Evolutionary conservation across 2,888 invertebrate genomes (phyloP).

Genomic region (Meiosimyza platycephala): DNA sequence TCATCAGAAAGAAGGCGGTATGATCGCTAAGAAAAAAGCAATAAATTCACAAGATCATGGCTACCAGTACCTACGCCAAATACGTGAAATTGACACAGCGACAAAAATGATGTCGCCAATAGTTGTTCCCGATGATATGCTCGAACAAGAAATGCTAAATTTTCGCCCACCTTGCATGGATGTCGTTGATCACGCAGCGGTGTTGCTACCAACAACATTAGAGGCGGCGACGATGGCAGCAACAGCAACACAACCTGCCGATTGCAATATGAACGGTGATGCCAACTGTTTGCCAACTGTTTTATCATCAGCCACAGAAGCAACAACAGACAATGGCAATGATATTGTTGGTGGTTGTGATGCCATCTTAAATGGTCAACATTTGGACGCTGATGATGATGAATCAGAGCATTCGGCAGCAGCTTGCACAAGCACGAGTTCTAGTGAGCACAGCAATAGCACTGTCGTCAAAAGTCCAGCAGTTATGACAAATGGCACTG

Average conservation of each 20-base stretch:
- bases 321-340: conserved; percentile 53
- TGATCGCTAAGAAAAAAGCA: conserved; percentile 50
- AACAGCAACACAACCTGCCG: conserved; percentile 39
- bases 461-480: conserved; percentile 60
- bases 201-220: conserved; percentile 44
- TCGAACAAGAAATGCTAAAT: conserved; percentile 51
- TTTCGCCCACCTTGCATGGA: conserved; percentile 53
- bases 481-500: conserved; percentile 21
- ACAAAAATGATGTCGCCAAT: conserved; percentile 64
- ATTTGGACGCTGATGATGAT: conserved; percentile 57
- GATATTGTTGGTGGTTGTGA: background rate
- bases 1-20: conserved; percentile 41
- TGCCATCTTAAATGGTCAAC: background rate
- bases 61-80: conserved; percentile 66
- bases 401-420: conserved; percentile 61
- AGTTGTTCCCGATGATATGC: conserved; percentile 55
- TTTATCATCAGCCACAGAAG: conserved; percentile 4
- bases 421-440: conserved; percentile 62
- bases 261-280: conserved; percentile 61
- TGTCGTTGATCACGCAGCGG: conserved; percentile 56
- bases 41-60: conserved; percentile 63
- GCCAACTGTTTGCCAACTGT: background rate
- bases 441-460: conserved; percentile 63
- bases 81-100: conserved; percentile 66
- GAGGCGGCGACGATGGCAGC: conserved; percentile 40